Evolutionary conservation across 2,888 invertebrate genomes (phyloP).

Genomic region (Drosophila prolongata): DNA sequence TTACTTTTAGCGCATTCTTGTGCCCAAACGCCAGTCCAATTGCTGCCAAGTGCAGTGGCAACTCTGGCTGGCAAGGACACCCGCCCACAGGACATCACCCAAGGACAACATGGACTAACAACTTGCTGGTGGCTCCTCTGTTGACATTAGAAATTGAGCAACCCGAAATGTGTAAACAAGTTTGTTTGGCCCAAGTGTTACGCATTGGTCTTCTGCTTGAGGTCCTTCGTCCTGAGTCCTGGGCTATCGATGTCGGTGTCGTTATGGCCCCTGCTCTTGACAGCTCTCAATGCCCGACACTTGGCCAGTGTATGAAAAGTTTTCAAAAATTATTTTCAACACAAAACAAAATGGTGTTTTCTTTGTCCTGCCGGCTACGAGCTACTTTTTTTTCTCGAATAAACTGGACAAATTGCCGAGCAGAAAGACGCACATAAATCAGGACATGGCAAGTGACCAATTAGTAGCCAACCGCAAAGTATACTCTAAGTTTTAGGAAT

Average conservation of each 20-base stretch:
- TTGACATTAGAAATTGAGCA: conserved; percentile 79
- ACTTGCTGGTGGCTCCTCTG: conserved; percentile 55
- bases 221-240: conserved; percentile 6
- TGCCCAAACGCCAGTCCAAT: conserved; percentile 40
- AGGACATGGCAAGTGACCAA: conserved; percentile 32
- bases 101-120: conserved; percentile 64
- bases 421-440: conserved; percentile 31
- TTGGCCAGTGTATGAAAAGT: conserved; percentile 24
- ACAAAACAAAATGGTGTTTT: conserved; percentile 32
- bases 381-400: conserved; percentile 47
- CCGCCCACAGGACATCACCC: conserved; percentile 41
- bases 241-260: conserved; percentile 42
- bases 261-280: conserved; percentile 29
- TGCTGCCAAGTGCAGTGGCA: conserved; percentile 47
- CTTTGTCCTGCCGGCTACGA: background rate
- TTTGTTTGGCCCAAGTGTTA: conserved; percentile 74
- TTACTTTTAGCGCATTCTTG: conserved; percentile 35
- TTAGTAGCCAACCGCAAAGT: conserved; percentile 23
- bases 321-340: conserved; percentile 36
- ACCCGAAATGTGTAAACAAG: conserved; percentile 78
- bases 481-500: background rate
- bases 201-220: conserved; percentile 41
- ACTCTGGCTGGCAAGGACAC: conserved; percentile 1
- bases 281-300: conserved; percentile 38
- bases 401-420: conserved; percentile 60